A percentile compares a stretch with the other conserved stretches of the same genome.
Evolutionary conservation across 2,888 invertebrate genomes (phyloP).

Genomic region (Halictus ligatus): DNA sequence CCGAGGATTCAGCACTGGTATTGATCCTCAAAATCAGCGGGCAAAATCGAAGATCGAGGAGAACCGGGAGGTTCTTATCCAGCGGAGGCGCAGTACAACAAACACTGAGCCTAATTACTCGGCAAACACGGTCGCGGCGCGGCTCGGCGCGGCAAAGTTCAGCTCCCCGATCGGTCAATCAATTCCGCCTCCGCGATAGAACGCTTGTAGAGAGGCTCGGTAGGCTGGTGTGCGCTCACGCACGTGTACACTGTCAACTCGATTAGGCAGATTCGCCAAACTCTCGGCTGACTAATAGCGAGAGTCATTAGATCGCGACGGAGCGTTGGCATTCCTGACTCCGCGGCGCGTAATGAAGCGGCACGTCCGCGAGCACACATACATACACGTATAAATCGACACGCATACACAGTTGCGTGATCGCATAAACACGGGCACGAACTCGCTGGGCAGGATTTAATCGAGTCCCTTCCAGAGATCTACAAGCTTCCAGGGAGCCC

Average conservation of each 20-base stretch:
- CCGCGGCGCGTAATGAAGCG: constrained; percentile 59
- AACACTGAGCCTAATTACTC: constrained; percentile 14
- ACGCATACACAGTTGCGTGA: constrained; percentile 3
- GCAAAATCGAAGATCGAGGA: background rate
- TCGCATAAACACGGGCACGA: constrained; percentile 19
- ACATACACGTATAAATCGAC: background rate
- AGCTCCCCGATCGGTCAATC: constrained; percentile 71
- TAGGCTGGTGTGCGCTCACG: background rate
- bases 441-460: constrained; percentile 25
- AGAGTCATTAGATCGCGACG: constrained; percentile 64
- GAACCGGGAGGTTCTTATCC: background rate
- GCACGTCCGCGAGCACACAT: constrained; percentile 15
- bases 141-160: constrained; percentile 31
- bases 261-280: constrained; percentile 63
- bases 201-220: background rate
- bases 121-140: constrained; percentile 35
- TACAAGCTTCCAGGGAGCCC: background rate
- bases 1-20: background rate
- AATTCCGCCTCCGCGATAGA: constrained; percentile 46
- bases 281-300: constrained; percentile 53
- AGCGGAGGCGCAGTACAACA: constrained; percentile 33
- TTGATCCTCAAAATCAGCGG: background rate
- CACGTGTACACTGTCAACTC: constrained; percentile 53
- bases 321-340: constrained; percentile 61
- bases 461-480: constrained; percentile 20